Evolutionary conservation across 2,888 invertebrate species (phyloP).

Genomic region (Shargacucullia verbasci): DNA sequence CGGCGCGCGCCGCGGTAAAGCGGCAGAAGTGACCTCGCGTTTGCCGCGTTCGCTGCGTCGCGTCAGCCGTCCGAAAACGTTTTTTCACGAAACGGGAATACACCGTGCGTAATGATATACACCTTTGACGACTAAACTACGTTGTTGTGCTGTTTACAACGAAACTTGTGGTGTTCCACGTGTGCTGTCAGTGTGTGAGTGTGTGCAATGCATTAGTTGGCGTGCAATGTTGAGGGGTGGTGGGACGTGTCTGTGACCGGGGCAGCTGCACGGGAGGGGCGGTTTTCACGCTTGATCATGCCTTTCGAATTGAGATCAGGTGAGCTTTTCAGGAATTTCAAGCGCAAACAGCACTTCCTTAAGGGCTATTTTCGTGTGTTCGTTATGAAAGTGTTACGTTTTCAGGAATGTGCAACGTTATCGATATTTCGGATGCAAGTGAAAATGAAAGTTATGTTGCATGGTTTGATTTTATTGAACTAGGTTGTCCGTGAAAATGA

Average conservation of each 20-base stretch:
- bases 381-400: constrained; percentile 36
- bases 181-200: constrained; percentile 66
- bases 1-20: constrained; percentile 84
- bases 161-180: constrained; percentile 63
- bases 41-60: constrained; percentile 78
- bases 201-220: constrained; percentile 73
- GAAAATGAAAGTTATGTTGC: constrained; percentile 46
- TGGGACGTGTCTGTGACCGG: constrained; percentile 76
- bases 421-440: constrained; percentile 32
- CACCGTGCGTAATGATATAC: constrained; percentile 72
- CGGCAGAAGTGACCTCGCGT: constrained; percentile 83
- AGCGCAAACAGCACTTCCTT: constrained; percentile 43
- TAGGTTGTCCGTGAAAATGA: constrained; percentile 35
- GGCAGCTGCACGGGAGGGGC: constrained; percentile 76
- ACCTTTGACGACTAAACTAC: constrained; percentile 64
- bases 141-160: constrained; percentile 60
- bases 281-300: constrained; percentile 82
- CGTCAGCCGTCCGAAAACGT: constrained; percentile 66
- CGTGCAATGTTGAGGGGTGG: constrained; percentile 79
- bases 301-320: constrained; percentile 87
- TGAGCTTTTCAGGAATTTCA: constrained; percentile 72
- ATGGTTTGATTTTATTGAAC: constrained; percentile 38
- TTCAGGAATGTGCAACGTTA: constrained; percentile 44
- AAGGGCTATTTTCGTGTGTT: constrained; percentile 40
- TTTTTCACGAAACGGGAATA: constrained; percentile 74